Percentiles rank a stretch among this genome's conserved stretches.
Conservation (phyloP, 2,113 vertebrate species). For the Talpa occidentalis region DNA sequence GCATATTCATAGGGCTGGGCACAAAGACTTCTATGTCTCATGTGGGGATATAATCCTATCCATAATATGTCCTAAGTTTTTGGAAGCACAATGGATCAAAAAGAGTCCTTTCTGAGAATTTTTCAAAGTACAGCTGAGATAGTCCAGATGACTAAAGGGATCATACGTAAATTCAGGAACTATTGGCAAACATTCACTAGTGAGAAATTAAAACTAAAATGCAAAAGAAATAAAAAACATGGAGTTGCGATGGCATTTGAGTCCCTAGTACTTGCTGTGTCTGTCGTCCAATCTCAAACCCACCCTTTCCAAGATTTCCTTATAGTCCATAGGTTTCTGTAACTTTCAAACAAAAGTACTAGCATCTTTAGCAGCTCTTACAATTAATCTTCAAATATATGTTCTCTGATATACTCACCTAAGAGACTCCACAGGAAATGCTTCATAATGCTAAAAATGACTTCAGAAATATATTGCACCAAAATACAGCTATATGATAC, state of each 20-base stretch:
- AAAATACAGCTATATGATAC: not conserved
- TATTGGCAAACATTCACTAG: not conserved
- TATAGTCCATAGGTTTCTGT: not conserved
- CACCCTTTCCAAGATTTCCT: not conserved
- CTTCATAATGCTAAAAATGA: constrained; percentile 4
- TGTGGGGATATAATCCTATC: not conserved
- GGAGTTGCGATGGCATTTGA: not conserved
- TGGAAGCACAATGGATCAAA: not conserved
- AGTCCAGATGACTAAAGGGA: not conserved
- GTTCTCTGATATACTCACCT: not conserved
- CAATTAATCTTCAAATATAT: not conserved
- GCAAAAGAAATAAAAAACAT: not conserved
- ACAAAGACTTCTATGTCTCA: not conserved
- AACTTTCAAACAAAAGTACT: not conserved
- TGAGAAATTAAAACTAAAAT: constrained; percentile 5
- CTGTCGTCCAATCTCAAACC: not conserved
- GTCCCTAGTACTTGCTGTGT: not conserved
- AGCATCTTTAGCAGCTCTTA: not conserved
- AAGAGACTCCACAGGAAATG: not conserved
- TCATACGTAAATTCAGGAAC: not conserved
- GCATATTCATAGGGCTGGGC: not conserved
- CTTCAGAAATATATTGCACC: not conserved
- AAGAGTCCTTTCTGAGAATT: not conserved
- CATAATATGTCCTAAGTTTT: not conserved
- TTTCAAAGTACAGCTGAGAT: constrained; percentile 20